Conservation (phyloP, 2,113 vertebrate genomes). For the Romanogobio albipinnatus region DNA sequence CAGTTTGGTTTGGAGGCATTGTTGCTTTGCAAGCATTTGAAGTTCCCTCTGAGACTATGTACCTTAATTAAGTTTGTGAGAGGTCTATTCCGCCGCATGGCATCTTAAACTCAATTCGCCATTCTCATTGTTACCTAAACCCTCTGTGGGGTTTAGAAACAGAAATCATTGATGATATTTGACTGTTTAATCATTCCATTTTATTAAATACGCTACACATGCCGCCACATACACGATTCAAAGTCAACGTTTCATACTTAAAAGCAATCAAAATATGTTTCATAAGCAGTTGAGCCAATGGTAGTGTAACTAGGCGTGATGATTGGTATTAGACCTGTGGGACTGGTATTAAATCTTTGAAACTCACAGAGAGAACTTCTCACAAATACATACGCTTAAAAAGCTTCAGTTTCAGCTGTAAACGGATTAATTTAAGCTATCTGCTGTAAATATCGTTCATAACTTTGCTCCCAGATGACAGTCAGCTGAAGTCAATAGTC, state of each 20-base stretch:
- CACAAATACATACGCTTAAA: constrained; percentile 32
- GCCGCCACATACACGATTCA: constrained; percentile 20
- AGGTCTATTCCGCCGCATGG: constrained; percentile 37
- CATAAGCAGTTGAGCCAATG: constrained; percentile 36
- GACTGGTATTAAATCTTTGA: constrained; percentile 28
- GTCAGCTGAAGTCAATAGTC: constrained; percentile 17
- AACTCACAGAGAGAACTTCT: constrained; percentile 15
- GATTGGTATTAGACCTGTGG: constrained; percentile 31
- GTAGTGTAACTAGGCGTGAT: constrained; percentile 33
- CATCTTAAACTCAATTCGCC: constrained; percentile 50
- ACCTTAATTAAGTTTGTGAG: constrained; percentile 51
- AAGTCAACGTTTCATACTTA: constrained; percentile 20
- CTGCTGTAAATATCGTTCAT: constrained; percentile 42
- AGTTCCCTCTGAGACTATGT: constrained; percentile 41
- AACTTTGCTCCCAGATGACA: constrained; percentile 38
- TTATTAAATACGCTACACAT: constrained; percentile 43
- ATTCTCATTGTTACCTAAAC: constrained; percentile 51
- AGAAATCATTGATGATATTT: constrained; percentile 51
- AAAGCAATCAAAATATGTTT: constrained; percentile 51
- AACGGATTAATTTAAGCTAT: constrained; percentile 26
- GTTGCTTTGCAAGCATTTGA: constrained; percentile 44
- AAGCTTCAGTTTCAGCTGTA: constrained; percentile 25
- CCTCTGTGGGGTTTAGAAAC: constrained; percentile 47
- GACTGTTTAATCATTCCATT: constrained; percentile 54
- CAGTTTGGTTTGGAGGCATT: constrained; percentile 39